A percentile compares a stretch with the other conserved stretches of the same genome.
Evolutionary conservation across 2,113 vertebrate species (phyloP).

Genomic region (Paralichthys olivaceus): DNA sequence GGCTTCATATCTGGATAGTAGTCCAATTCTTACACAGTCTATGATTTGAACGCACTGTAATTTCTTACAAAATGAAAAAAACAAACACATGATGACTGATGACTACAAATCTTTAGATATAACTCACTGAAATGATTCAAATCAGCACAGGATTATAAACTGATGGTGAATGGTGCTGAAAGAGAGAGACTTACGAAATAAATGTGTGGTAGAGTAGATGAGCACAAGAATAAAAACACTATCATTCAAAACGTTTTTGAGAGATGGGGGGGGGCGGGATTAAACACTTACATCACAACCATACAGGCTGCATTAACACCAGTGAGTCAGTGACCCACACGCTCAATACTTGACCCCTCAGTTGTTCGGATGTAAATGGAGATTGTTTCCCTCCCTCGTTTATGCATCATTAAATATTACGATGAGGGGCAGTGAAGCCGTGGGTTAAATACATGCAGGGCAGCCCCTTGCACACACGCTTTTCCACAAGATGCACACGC

Average conservation of each 20-base stretch:
- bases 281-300: background rate
- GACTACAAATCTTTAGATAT: no score
- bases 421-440: background rate
- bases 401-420: slow-evolving; percentile 18
- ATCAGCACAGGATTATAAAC: background rate
- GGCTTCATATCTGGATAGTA: no score
- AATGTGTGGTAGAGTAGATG: background rate
- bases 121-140: background rate
- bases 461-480: background rate
- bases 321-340: background rate
- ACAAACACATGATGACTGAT: no score
- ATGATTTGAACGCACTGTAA: no score
- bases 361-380: slow-evolving; percentile 17
- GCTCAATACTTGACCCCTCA: slow-evolving; percentile 12
- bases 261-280: background rate
- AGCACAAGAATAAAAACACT: no score
- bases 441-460: slow-evolving; percentile 9
- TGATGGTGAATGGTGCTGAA: background rate
- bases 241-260: background rate
- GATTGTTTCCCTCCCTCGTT: slow-evolving; percentile 24
- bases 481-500: background rate
- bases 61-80: no score
- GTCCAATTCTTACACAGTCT: no score
- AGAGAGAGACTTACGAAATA: background rate
- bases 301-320: background rate